Base-by-base conservation (phyloP, 2,113 vertebrate genomes). In the Boulengerochromis microlepis region DNA sequence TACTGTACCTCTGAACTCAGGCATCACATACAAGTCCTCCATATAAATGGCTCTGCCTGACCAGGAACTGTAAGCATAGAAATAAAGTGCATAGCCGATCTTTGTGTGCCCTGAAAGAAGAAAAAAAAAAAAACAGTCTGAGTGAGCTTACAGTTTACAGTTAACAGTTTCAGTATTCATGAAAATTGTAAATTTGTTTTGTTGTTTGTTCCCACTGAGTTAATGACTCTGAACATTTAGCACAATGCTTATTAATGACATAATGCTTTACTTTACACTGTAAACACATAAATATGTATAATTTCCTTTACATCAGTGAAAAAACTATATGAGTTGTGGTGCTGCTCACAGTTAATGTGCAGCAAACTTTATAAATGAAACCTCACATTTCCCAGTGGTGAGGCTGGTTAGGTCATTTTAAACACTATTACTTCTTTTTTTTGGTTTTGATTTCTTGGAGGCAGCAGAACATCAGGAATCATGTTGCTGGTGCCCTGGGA, bases 11-110 rank as follows among this genome's bases (percentile, higher is more conserved):
- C 96, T 94, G 89, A 97, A 97, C 78, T 97, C 96, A 2, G 97
- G 97, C 96, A 96, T 98, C 69, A 98, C 96, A 1, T 97, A 98
- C 57, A 98, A 52, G 78, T 97, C 97, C 87, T 97, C 97, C 96
- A 98, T 95, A 53, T 96, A 98, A 69, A 98, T 7, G 5, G 91
- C 69, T 31, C 94, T 85, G 16, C 96, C 97, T 15, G 86, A 83
- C 91, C 91, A 96, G 2, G 96, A 96, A 88, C 96, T 96, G 86
- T 98, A 98, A 45, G 91, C 91, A 69, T 94, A 97, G 89, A 94
- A 97, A 66, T 97, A 98, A 1, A 98, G 42, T 4, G 42, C 13
- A 45, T 45, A 47, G 7, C 45, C 1, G 1, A 47, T 7, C 15
- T 47, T 47, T 1, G 16, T 50, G 47, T 50, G 16, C 1, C 47